Evolutionary conservation across 2,113 vertebrate species (phyloP), one percentile per base, ranked within the genome.

Genomic region (Oncorhynchus mykiss): DNA sequence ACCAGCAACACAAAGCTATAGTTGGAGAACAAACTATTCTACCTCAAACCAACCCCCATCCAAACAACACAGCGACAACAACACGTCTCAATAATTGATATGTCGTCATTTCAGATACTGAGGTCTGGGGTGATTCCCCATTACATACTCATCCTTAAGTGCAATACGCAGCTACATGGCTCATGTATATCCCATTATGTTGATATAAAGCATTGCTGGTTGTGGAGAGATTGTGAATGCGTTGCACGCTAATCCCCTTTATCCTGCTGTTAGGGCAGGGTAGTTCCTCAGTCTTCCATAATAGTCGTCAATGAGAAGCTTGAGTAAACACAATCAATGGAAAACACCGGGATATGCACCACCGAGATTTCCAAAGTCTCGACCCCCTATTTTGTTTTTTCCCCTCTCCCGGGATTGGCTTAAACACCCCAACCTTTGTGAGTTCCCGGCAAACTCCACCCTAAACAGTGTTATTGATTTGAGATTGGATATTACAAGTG

Each of bases 261-360:
- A 89, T 89, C 88, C 84, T 86, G 73, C 83, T 85, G 82, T 87
- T 85, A 89, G 87, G 79, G 80, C 83, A 80, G 84, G 91, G 85
- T 80, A 88, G 88, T 88, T 89, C 87, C 76, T 80, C 67, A 68
- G 78, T 91, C 86, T 86, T 76, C 83, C 64, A 73, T 93, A 93
- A 91, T 92, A 89, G 91, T 89, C 88, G 88, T 90, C 91, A 89
- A 92, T 92, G 88, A 93, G 90, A 90, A 88, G 90, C 91, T 87
- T 88, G 88, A 93, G 88, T 91, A 92, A 94, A 93, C 89, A 92
- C 89, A 91, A 92, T 93, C 92, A 92, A 92, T 92, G 86, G 83
- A 83, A 86, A 85, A 89, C 72, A 86, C 86, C 82, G 81, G 84
- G 80, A 88, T 72, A 84, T 81, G 76, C 82, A 86, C 88, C 84